Evolutionary conservation across 2,797 vertebrate species (phyloP).

Genomic region (Typhlichthys eigenmanni): DNA sequence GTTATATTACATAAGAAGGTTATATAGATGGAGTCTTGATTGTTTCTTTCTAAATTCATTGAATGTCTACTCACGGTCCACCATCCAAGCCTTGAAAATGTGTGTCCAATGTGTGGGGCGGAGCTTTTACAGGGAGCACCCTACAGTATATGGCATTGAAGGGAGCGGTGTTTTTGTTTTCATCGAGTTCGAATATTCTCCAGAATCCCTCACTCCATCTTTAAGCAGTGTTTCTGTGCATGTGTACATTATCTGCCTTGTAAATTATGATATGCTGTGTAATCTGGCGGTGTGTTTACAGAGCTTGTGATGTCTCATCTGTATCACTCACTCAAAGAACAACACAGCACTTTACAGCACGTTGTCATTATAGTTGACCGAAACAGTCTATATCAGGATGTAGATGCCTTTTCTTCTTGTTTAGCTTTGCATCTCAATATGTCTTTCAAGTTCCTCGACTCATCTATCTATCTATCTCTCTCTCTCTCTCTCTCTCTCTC

Average conservation of each 20-base stretch:
- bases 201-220: neutral
- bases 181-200: no score
- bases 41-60: no score
- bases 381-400: slow-evolving; percentile 74
- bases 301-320: neutral
- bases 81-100: no score
- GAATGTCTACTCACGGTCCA: no score
- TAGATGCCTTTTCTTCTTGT: neutral
- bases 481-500: neutral
- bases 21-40: no score
- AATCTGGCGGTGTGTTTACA: neutral
- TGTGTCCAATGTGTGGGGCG: no score
- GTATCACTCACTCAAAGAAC: slow-evolving; percentile 24
- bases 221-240: neutral
- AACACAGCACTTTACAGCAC: slow-evolving; percentile 53
- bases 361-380: slow-evolving; percentile 56
- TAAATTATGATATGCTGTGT: slow-evolving; percentile 8
- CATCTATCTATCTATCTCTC: neutral
- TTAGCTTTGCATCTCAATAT: neutral
- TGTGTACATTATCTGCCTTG: slow-evolving; percentile 11
- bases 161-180: no score
- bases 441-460: neutral
- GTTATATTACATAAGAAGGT: neutral
- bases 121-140: no score
- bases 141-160: no score